A percentile compares a stretch with the other conserved stretches of the same genome.
These are phyloP conservation scores for Megathymus violae DNA, from an alignment of 1,140 invertebrate genomes.

Conservation along the genomic window DNA sequence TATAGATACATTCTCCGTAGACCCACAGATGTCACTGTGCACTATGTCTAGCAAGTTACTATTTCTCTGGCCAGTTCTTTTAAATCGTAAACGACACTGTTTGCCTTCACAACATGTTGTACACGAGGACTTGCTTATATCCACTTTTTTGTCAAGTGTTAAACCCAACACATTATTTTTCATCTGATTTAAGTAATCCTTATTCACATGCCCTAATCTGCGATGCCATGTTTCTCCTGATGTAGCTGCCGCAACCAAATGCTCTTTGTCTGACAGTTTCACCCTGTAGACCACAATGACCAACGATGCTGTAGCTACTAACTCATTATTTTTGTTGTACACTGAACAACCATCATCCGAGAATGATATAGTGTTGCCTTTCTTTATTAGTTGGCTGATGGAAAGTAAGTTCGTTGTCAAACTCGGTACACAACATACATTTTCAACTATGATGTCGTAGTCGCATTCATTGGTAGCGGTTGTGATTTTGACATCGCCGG, in stretches of 20 bases:
- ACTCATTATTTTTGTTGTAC: no score
- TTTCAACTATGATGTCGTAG: constrained; percentile 37
- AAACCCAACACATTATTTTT: constrained; percentile 41
- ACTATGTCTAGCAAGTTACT: constrained; percentile 19
- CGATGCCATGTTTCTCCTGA: constrained; percentile 42
- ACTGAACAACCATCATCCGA: no score
- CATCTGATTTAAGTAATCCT: constrained; percentile 35
- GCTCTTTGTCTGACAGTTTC: no score
- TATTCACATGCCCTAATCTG: constrained; percentile 42
- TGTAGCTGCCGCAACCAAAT: constrained; percentile 34
- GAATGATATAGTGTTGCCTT: constrained; percentile 28
- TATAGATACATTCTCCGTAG: not conserved
- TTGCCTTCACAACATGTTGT: constrained; percentile 44
- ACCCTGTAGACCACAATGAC: no score
- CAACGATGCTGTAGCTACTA: no score
- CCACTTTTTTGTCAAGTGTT: constrained; percentile 20
- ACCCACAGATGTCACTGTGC: not conserved
- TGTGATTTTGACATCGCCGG: constrained; percentile 41
- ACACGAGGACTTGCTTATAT: constrained; percentile 25
- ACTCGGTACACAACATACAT: constrained; percentile 28
- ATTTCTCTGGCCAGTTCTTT: constrained; percentile 27
- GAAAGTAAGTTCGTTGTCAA: constrained; percentile 46
- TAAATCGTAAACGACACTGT: constrained; percentile 38
- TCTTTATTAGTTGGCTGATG: constrained; percentile 42
- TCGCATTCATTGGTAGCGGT: constrained; percentile 30